Evolutionary conservation across 2,888 invertebrate genomes (phyloP).

Genomic region (Mythimna vitellina): DNA sequence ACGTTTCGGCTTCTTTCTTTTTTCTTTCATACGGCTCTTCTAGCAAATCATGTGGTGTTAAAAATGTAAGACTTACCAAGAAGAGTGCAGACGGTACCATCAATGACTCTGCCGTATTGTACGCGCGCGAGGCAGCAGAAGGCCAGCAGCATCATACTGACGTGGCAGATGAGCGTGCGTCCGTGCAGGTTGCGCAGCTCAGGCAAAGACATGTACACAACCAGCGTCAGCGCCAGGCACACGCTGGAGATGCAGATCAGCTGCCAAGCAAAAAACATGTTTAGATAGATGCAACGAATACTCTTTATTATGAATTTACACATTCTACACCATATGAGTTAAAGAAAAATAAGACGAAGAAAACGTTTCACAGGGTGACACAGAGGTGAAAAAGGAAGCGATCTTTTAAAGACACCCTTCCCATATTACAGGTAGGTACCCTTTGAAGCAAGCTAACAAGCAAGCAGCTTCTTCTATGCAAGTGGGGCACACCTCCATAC

Average conservation of each 20-base stretch:
- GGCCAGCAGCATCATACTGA: slow-evolving; percentile 92
- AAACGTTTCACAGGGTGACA: too few relatives aligned
- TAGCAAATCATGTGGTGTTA: not conserved
- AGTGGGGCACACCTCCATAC: too few relatives aligned
- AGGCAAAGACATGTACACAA: slow-evolving; percentile 92
- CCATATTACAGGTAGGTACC: too few relatives aligned
- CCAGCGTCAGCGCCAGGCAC: slow-evolving; percentile 92
- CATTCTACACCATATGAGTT: too few relatives aligned
- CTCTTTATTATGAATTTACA: too few relatives aligned
- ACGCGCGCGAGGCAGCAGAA: slow-evolving; percentile 91
- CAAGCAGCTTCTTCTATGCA: too few relatives aligned
- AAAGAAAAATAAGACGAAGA: too few relatives aligned
- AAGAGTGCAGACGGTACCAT: slow-evolving; percentile 83
- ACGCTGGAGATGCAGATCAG: slow-evolving; percentile 91
- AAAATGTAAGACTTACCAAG: slow-evolving; percentile 84
- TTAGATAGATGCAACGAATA: not conserved
- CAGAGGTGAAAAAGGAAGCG: too few relatives aligned
- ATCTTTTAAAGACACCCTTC: too few relatives aligned
- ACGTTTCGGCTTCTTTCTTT: not conserved
- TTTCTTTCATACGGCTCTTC: not conserved
- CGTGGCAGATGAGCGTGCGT: slow-evolving; percentile 93
- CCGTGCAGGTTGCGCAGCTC: slow-evolving; percentile 94
- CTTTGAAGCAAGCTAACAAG: too few relatives aligned
- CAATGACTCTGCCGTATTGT: slow-evolving; percentile 84
- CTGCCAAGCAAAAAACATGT: slow-evolving; percentile 67